Evolutionary conservation across 2,888 invertebrate genomes (phyloP).

Genomic region (Diarsia mendica): DNA sequence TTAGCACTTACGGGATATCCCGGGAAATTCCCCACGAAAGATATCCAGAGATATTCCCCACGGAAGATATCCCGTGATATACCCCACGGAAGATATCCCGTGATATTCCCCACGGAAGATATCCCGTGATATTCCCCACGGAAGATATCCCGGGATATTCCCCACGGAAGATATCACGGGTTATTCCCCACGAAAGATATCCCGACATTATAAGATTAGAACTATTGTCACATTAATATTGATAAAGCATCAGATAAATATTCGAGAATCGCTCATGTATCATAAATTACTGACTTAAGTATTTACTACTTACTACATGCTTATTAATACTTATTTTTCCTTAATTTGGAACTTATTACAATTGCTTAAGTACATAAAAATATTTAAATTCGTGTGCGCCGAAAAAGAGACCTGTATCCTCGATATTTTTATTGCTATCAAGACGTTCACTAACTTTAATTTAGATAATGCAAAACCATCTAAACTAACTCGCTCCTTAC

Average conservation of each 20-base stretch:
- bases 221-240: conserved; percentile 1
- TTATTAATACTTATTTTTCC: conserved; percentile 6
- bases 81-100: too few species aligned
- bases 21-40: too few species aligned
- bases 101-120: too few species aligned
- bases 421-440: background rate
- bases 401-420: background rate
- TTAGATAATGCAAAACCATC: background rate
- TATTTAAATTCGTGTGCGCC: background rate
- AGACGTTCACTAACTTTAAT: background rate
- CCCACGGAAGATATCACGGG: too few species aligned
- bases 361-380: conserved; percentile 2
- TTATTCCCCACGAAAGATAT: too few species aligned
- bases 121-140: too few species aligned
- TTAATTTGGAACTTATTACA: conserved; percentile 1
- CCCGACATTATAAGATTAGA: too few species aligned
- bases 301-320: conserved; percentile 7
- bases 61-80: too few species aligned
- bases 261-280: conserved; percentile 48
- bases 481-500: background rate
- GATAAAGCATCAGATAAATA: conserved; percentile 16
- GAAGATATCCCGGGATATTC: too few species aligned
- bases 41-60: too few species aligned
- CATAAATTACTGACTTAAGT: conserved; percentile 19
- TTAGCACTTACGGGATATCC: too few species aligned